A percentile compares a stretch with the other conserved stretches of the same genome.
Evolutionary conservation across 2,797 vertebrate genomes (phyloP).

Genomic region (Channa striata): DNA sequence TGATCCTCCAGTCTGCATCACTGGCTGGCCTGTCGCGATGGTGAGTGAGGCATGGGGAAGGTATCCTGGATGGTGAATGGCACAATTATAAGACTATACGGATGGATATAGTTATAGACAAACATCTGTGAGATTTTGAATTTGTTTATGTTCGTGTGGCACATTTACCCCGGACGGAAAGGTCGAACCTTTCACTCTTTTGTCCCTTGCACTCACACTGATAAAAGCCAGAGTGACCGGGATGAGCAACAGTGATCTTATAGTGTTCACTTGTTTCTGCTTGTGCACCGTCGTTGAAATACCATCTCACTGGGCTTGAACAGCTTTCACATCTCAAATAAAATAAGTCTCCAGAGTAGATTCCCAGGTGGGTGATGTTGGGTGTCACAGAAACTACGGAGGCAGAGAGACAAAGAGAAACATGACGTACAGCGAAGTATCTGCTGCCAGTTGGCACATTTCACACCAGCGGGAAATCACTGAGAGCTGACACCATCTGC

Average conservation of each 20-base stretch:
- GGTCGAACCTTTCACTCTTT: rapidly evolving
- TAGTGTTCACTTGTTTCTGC: rapidly evolving
- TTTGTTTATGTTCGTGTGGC: background rate
- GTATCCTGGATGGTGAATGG: conserved; percentile 32
- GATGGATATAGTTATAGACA: background rate
- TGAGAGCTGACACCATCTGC: background rate
- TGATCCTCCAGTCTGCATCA: background rate
- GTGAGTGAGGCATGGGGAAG: conserved; percentile 28
- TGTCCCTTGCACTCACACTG: background rate
- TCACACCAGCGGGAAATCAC: background rate
- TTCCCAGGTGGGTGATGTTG: rapidly evolving
- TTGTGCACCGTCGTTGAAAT: background rate
- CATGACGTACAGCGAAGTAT: background rate
- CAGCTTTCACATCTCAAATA: conserved; percentile 30
- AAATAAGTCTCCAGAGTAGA: conserved; percentile 64
- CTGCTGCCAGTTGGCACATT: background rate
- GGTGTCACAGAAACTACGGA: conserved; percentile 46
- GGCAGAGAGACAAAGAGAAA: conserved; percentile 18
- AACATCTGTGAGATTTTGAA: background rate
- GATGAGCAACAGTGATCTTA: conserved; percentile 9
- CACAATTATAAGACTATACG: background rate
- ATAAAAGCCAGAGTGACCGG: rapidly evolving
- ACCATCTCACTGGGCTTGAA: conserved; percentile 1
- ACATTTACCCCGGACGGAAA: conserved; percentile 36
- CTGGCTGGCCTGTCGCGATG: conserved; percentile 36